Base-by-base conservation (phyloP, 2,888 invertebrate genomes). In the Tortricodes alternella region DNA sequence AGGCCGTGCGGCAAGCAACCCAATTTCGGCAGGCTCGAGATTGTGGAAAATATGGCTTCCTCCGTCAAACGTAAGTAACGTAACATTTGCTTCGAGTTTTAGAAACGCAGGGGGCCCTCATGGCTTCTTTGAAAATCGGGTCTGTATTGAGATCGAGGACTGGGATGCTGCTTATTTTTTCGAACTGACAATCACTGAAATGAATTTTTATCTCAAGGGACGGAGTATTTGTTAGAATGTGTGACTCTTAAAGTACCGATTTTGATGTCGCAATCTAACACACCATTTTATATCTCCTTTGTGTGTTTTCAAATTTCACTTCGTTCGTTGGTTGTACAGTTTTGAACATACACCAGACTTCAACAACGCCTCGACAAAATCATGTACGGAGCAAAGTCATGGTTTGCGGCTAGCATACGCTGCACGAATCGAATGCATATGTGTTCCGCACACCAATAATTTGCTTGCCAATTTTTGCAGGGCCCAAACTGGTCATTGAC, bases 1-100 rank as follows among this genome's bases (percentile, higher is more conserved):
- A 41, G 8, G 39, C 19, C 50, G 29, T 15, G 32, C 39, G 9
- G 41, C 50, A 41, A n/a, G n/a, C n/a, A n/a, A n/a, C n/a, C n/a
- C n/a, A n/a, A n/a, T n/a, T n/a, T n/a, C n/a, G n/a, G n/a, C n/a
- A n/a, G n/a, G n/a, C n/a, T n/a, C n/a, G n/a, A n/a, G n/a, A n/a
- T n/a, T n/a, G n/a, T n/a, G n/a, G n/a, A n/a, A n/a, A n/a, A n/a
- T n/a, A n/a, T n/a, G n/a, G n/a, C n/a, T n/a, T n/a, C n/a, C n/a
- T n/a, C n/a, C n/a, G n/a, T n/a, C n/a, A n/a, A n/a, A n/a, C n/a
- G n/a, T n/a, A n/a, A n/a, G n/a, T n/a, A n/a, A n/a, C n/a, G 41
- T 11, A 29, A 11, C 29, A n/a, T 3, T n/a, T 11, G n/a, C n/a
- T 11, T 11, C 11, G 29, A n/a, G n/a, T 29, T n/a, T 11, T 15